phyloP scores from a whole-genome alignment of 2,888 invertebrate species.

The Colletes collaris region DNA sequence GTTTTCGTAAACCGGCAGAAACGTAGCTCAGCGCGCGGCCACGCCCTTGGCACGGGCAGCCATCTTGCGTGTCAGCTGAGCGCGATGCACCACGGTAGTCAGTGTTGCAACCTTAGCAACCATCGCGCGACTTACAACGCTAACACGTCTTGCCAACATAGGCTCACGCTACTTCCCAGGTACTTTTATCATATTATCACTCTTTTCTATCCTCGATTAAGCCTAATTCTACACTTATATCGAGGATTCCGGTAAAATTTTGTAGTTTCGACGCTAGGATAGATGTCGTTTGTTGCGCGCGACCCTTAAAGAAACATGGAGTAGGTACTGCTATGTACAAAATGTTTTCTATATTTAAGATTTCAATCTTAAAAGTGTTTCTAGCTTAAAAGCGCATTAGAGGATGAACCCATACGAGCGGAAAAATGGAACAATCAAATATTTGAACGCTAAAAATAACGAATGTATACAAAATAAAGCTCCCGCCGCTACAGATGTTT shows the following conservation, averaged over 20 bases:
- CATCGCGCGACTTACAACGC: constrained; percentile 36
- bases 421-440: not conserved
- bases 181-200: constrained; percentile 55
- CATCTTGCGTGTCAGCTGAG: constrained; percentile 79
- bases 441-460: constrained; percentile 1
- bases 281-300: not conserved
- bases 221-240: not conserved
- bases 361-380: too few species aligned
- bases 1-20: constrained; percentile 55
- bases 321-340: too few species aligned
- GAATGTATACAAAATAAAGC: not conserved
- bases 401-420: not conserved
- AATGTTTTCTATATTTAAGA: too few species aligned
- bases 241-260: too few species aligned
- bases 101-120: constrained; percentile 72
- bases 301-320: too few species aligned
- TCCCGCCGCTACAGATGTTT: constrained; percentile 9
- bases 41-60: constrained; percentile 80
- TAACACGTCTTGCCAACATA: constrained; percentile 60
- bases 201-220: not conserved
- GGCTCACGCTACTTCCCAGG: constrained; percentile 71
- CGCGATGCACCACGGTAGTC: constrained; percentile 78
- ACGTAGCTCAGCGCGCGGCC: constrained; percentile 68
- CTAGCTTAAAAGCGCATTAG: not conserved
- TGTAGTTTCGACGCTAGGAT: too few species aligned